Base-by-base conservation (phyloP, 2,797 vertebrate genomes). In the Champsocephalus gunnari region DNA sequence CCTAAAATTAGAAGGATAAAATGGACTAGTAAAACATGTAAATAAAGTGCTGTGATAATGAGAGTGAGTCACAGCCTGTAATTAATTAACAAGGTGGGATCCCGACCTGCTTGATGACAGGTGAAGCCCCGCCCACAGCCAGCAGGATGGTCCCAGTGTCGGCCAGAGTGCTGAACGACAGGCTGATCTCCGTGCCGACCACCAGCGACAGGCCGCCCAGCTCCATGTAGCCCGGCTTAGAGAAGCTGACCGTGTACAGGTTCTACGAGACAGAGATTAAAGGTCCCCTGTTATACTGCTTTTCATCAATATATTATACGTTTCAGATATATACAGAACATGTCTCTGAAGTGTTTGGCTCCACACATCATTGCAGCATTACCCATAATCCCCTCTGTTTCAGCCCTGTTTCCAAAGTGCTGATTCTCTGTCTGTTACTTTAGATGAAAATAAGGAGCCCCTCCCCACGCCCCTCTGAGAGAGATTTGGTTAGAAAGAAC, bases 121-220 rank as follows among this genome's bases (percentile, higher is more conserved):
- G 41, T 43, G 85, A 71, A 9, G 79, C 53, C 49, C 90, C 88
- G 10, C 92, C 85, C 89, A 96, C 69, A 90, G 87, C 97, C 95
- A 98, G 91, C 43, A 99, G 90, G 49, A 99, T 97, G 85, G 96
- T 94, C 11, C 98, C 98, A 5, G 95, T 98, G 69, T 98, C 96
- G 1, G 94, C 96, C 87, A 93, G 94, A 4, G 98, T 99, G 93
- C 97, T 99, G 94, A 99, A 99, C 11, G 98, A 99, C 79, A 99
- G 91, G 59, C 97, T 97, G 92, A 99, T 97, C 93, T 99, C 98
- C 3, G 96, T 97, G 68, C 93, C 95, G 1, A 95, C 70, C 0
- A 90, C 92, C 62, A 99, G 86, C 1, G 95, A 88, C 53, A 96
- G 90, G 4, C 96, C 96, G 0, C 89, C 79, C 66, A 99, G 90